Conservation (phyloP, 1,140 invertebrate species). For the Chironomus striatipennis region DNA sequence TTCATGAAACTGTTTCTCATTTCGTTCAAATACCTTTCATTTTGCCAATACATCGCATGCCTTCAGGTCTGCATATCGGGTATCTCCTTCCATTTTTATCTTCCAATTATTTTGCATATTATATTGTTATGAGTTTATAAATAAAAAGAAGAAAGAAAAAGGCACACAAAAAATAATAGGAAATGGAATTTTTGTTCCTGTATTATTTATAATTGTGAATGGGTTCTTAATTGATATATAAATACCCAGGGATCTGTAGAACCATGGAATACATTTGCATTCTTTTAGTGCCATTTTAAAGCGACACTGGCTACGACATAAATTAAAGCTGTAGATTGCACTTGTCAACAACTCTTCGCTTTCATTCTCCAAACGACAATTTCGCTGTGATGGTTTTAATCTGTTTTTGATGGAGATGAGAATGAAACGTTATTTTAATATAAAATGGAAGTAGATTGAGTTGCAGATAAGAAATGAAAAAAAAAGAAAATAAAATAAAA, state of each 20-base stretch:
- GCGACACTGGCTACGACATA: slow-evolving; percentile 57
- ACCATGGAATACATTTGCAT: slow-evolving; percentile 56
- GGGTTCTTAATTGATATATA: too few species aligned
- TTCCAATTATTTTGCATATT: slow-evolving; percentile 29
- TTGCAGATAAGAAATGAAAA: too few species aligned
- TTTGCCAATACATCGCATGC: slow-evolving; percentile 49
- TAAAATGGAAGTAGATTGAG: too few species aligned
- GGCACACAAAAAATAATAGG: too few species aligned
- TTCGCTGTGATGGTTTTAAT: slow-evolving; percentile 49
- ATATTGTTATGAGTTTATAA: too few species aligned
- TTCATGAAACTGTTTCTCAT: not conserved
- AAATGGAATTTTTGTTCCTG: too few species aligned
- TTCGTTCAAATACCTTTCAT: slow-evolving; percentile 45
- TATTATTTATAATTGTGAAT: too few species aligned
- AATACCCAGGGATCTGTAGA: slow-evolving; percentile 39
- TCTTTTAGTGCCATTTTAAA: slow-evolving; percentile 46
- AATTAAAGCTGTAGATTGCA: slow-evolving; percentile 53
- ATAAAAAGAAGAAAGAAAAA: too few species aligned
- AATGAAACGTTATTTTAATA: too few species aligned
- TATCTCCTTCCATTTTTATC: slow-evolving; percentile 40
- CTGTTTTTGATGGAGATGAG: slow-evolving; percentile 31
- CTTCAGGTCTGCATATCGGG: slow-evolving; percentile 46
- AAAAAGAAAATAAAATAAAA: too few species aligned
- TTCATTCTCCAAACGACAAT: slow-evolving; percentile 54
- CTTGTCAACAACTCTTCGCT: slow-evolving; percentile 49